A percentile compares a stretch with the other conserved stretches of the same genome.
These are phyloP conservation scores for Piprites chloris DNA, from an alignment of 2,113 vertebrate species.

Conservation along the genomic window DNA sequence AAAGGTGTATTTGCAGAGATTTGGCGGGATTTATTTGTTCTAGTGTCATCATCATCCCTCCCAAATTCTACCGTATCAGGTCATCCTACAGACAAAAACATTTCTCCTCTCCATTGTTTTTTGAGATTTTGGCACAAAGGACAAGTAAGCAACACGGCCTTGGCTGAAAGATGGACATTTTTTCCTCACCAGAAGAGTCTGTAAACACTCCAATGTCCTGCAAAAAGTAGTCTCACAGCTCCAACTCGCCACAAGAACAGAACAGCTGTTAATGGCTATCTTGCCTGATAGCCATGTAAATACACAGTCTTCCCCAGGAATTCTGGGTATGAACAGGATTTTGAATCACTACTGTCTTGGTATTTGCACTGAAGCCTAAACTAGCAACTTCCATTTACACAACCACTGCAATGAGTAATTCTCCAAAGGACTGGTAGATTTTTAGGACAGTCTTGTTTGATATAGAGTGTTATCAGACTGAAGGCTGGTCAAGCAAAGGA, in stretches of 20 bases:
- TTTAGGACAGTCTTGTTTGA: not conserved
- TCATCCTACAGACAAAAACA: not conserved
- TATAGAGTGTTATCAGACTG: not conserved
- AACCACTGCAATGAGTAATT: not conserved
- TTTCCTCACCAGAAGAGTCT: not conserved
- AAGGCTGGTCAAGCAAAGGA: not conserved
- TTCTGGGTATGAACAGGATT: not conserved
- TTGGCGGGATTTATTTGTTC: fast-evolving
- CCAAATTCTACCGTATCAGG: not conserved
- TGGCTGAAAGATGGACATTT: not conserved
- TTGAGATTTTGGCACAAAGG: not conserved
- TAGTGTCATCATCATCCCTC: not conserved
- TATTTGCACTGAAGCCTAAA: not conserved
- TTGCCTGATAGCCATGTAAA: not conserved
- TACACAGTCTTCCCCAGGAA: not conserved
- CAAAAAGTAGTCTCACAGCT: not conserved
- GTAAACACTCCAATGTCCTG: not conserved
- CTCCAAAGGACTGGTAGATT: not conserved
- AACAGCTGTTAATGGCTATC: not conserved
- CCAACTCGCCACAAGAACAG: not conserved
- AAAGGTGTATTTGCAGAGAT: not conserved
- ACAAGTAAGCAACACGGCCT: not conserved
- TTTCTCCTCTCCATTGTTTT: not conserved
- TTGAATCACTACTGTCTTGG: not conserved
- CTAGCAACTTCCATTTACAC: not conserved